phyloP scores from a whole-genome alignment of 2,113 vertebrate species.

The Nematolebias whitei region DNA sequence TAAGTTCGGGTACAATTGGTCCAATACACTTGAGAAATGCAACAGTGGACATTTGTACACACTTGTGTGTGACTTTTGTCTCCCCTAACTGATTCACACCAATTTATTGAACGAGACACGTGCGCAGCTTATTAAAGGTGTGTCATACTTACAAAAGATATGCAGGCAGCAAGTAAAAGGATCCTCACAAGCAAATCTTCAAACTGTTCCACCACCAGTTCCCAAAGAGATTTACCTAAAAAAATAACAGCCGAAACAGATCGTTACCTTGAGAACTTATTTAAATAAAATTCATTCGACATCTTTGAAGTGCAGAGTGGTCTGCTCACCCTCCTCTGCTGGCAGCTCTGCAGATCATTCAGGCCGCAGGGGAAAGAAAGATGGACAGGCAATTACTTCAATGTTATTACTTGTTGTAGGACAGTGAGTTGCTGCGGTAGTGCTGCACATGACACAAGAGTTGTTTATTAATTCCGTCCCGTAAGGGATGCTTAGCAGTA shows the following conservation, averaged over 20 bases:
- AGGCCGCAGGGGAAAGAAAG: slow-evolving; percentile 39
- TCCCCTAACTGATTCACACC: neutral
- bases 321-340: slow-evolving; percentile 91
- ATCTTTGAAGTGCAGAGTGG: neutral
- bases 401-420: neutral
- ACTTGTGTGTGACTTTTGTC: neutral
- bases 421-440: neutral
- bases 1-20: no score
- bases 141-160: slow-evolving; percentile 95
- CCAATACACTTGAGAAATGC: neutral
- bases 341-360: slow-evolving; percentile 87
- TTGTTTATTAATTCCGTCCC: neutral
- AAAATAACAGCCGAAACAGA: no score
- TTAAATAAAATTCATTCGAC: neutral
- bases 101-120: neutral
- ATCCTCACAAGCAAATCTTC: slow-evolving; percentile 98
- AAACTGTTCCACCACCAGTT: slow-evolving; percentile 96
- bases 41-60: neutral
- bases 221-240: slow-evolving; percentile 94
- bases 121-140: neutral
- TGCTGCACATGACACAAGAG: neutral
- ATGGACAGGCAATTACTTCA: slow-evolving; percentile 16
- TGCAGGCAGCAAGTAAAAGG: slow-evolving; percentile 96
- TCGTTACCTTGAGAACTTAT: neutral
- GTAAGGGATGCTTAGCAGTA: slow-evolving; percentile 4